These are phyloP conservation scores for Neodon shergylaensis DNA, from an alignment of 2,113 vertebrate species.

Conservation along the genomic window DNA sequence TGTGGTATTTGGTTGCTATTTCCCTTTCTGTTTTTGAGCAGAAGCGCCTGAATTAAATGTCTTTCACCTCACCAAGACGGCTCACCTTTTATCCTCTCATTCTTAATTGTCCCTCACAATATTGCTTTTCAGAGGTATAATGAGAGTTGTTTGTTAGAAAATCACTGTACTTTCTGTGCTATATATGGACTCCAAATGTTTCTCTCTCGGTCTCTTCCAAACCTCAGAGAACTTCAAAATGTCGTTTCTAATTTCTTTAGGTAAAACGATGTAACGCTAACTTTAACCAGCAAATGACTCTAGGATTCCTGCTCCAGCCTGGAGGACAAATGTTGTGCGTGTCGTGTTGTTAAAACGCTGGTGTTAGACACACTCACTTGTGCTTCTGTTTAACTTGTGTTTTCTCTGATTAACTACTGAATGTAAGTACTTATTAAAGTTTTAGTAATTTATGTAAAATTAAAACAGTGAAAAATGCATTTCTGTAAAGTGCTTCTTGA, in stretches of 20 bases:
- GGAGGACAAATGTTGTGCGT: neutral
- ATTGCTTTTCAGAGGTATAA: slow-evolving; percentile 23
- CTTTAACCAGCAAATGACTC: neutral
- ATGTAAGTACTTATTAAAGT: neutral
- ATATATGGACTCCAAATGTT: neutral
- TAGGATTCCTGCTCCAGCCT: neutral
- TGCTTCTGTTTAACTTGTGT: neutral
- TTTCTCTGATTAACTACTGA: neutral
- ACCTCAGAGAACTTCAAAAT: slow-evolving; percentile 26
- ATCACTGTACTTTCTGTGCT: neutral
- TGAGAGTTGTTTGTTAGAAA: slow-evolving; percentile 16
- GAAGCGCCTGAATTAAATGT: slow-evolving; percentile 33
- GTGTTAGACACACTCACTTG: neutral
- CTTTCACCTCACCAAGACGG: neutral
- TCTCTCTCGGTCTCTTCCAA: slow-evolving; percentile 19
- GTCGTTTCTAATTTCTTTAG: slow-evolving; percentile 13
- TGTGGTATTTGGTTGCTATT: slow-evolving; percentile 58
- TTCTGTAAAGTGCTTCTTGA: neutral
- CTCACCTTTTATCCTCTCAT: neutral
- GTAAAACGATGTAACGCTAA: neutral
- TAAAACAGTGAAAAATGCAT: slow-evolving; percentile 13
- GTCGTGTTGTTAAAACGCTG: neutral
- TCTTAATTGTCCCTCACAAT: slow-evolving; percentile 35
- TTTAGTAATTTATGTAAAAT: neutral
- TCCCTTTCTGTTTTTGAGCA: slow-evolving; percentile 59